A percentile compares a stretch with the other conserved stretches of the same genome.
Evolutionary conservation across 2,888 invertebrate species (phyloP).

Genomic region (Itoplectis maculator): DNA sequence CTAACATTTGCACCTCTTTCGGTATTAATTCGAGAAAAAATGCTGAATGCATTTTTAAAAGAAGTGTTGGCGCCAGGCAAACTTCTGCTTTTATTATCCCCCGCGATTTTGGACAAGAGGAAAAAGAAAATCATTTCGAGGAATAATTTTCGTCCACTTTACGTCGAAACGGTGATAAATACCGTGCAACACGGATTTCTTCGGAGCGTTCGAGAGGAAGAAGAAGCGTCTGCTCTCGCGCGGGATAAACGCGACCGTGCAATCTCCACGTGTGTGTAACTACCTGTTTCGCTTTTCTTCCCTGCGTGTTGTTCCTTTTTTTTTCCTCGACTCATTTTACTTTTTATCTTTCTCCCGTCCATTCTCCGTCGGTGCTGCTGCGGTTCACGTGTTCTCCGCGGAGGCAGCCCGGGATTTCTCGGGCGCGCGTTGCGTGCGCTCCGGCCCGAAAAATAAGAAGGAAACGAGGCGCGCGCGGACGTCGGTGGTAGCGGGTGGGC

Average conservation of each 20-base stretch:
- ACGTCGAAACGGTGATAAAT: background rate
- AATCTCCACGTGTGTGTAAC: slow-evolving; percentile 35
- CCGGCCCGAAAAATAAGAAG: slow-evolving; percentile 68
- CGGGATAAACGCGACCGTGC: slow-evolving; percentile 13
- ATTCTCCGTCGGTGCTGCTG: slow-evolving; percentile 29
- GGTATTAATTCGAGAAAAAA: background rate
- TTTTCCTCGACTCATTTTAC: slow-evolving; percentile 4
- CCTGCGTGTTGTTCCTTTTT: background rate
- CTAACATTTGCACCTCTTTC: background rate
- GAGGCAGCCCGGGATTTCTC: slow-evolving; percentile 49
- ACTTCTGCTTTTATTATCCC: no score
- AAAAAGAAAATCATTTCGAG: background rate
- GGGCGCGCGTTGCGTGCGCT: slow-evolving; percentile 61
- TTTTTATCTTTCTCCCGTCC: slow-evolving; percentile 26
- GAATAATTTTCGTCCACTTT: background rate
- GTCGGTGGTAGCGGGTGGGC: slow-evolving; percentile 80
- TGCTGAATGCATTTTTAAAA: background rate
- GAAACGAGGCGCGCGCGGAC: slow-evolving; percentile 73
- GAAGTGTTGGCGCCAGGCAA: no score
- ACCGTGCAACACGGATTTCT: background rate
- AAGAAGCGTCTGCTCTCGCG: background rate
- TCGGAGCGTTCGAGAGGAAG: slow-evolving; percentile 5
- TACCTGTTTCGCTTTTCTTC: slow-evolving; percentile 43
- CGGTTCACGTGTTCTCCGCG: slow-evolving; percentile 40
- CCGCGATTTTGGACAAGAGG: no score